Percentiles rank a stretch among this genome's conserved stretches.
These are phyloP conservation scores for Mactromeris polynyma DNA, from an alignment of 2,888 invertebrate species.

Conservation along the genomic window DNA sequence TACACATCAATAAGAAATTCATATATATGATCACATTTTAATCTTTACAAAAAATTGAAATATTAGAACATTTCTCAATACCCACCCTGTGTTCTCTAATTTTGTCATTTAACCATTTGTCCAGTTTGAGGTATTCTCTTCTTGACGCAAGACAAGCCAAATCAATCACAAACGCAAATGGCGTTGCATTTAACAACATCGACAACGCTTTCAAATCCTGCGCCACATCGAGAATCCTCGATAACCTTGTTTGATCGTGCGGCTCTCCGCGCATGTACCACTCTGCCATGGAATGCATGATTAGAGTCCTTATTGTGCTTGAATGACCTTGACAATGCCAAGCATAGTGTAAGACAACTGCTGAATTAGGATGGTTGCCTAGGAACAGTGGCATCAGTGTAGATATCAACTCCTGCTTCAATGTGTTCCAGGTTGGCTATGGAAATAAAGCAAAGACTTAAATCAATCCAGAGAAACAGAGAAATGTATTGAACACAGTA, in stretches of 20 bases:
- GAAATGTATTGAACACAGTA: too few relatives aligned
- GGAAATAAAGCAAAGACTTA: slow-evolving; percentile 34
- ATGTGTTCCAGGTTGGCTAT: slow-evolving; percentile 86
- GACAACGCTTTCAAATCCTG: slow-evolving; percentile 96
- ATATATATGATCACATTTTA: too few relatives aligned
- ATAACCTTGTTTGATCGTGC: slow-evolving; percentile 96
- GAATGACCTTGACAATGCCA: slow-evolving; percentile 92
- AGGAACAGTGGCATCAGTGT: slow-evolving; percentile 97
- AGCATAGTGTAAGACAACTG: slow-evolving; percentile 97
- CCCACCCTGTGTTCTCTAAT: slow-evolving; percentile 96
- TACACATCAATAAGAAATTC: too few relatives aligned
- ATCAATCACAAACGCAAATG: slow-evolving; percentile 95
- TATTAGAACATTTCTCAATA: too few relatives aligned
- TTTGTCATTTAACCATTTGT: slow-evolving; percentile 99
- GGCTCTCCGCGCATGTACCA: slow-evolving; percentile 95
- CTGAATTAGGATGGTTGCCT: slow-evolving; percentile 98
- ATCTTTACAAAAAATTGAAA: too few relatives aligned
- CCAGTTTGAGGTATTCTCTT: slow-evolving; percentile 98
- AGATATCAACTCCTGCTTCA: slow-evolving; percentile 94
- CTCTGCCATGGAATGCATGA: slow-evolving; percentile 99
- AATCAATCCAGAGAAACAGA: too few relatives aligned
- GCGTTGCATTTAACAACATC: slow-evolving; percentile 95
- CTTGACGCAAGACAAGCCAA: slow-evolving; percentile 98
- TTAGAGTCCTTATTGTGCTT: slow-evolving; percentile 84
- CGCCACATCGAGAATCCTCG: slow-evolving; percentile 98